phyloP scores from a whole-genome alignment of 2,113 vertebrate genomes.

The Chloropsis cyanopogon region DNA sequence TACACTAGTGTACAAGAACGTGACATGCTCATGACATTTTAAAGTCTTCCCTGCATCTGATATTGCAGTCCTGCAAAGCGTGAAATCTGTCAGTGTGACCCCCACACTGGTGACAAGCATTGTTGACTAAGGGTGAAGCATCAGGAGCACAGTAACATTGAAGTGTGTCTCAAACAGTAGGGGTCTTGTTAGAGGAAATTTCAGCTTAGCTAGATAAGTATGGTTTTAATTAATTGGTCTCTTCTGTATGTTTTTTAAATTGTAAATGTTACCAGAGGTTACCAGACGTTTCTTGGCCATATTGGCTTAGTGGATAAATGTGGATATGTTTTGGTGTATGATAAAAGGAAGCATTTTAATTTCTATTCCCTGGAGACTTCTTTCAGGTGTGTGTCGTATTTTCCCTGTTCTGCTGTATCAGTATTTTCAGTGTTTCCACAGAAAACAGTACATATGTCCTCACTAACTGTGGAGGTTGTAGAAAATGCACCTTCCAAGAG shows the following conservation, averaged over 20 bases:
- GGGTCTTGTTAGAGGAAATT: not conserved
- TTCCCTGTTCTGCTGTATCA: not conserved
- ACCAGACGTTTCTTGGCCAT: not conserved
- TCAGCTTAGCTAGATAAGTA: not conserved
- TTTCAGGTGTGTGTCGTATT: not conserved
- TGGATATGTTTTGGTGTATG: not conserved
- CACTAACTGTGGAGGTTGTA: not conserved
- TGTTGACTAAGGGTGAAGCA: not conserved
- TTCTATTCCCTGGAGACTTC: not conserved
- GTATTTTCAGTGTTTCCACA: not conserved
- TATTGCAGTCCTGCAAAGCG: not conserved
- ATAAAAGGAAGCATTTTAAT: slow-evolving; percentile 1
- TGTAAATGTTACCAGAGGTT: not conserved
- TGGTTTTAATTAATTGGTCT: not conserved
- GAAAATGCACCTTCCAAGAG: not conserved
- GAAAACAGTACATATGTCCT: not conserved
- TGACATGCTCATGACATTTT: slow-evolving; percentile 91
- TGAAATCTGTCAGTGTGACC: not conserved
- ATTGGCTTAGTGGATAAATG: not conserved
- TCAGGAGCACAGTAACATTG: not conserved
- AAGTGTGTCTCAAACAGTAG: not conserved
- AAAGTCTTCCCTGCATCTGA: not conserved
- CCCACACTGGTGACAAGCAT: not conserved
- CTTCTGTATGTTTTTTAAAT: slow-evolving; percentile 18
- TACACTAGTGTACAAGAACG: slow-evolving; percentile 93